phyloP scores from a whole-genome alignment of 2,888 invertebrate genomes.

The Erebia epiphron region DNA sequence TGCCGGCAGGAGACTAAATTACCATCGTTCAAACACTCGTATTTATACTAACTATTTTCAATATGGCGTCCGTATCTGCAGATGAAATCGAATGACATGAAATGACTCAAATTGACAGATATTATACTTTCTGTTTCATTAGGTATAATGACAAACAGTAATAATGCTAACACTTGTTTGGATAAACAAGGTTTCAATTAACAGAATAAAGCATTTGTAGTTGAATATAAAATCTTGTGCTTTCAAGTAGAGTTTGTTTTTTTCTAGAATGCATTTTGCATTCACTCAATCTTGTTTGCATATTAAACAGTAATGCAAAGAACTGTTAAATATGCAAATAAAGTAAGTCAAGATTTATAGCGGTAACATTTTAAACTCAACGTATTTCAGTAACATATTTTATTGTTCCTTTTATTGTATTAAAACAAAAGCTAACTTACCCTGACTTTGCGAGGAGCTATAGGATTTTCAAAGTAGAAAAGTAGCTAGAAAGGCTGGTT shows the following conservation, averaged over 20 bases:
- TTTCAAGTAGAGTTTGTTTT: slow-evolving; percentile 7
- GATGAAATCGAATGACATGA: no score
- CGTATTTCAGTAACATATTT: not conserved
- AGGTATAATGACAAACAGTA: no score
- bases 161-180: no score
- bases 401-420: not conserved
- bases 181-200: no score
- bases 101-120: no score
- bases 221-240: not conserved
- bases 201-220: slow-evolving; percentile 5
- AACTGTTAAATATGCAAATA: slow-evolving; percentile 23
- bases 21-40: no score
- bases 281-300: slow-evolving; percentile 20
- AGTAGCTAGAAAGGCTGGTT: no score
- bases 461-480: no score
- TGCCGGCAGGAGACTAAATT: no score
- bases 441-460: not conserved
- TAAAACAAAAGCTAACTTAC: not conserved
- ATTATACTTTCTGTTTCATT: no score
- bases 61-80: no score
- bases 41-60: no score
- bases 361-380: slow-evolving; percentile 8
- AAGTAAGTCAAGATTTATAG: slow-evolving; percentile 14
- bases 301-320: slow-evolving; percentile 14
- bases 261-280: slow-evolving; percentile 20